Conservation (phyloP, 2,113 vertebrate genomes). For the human region DNA sequence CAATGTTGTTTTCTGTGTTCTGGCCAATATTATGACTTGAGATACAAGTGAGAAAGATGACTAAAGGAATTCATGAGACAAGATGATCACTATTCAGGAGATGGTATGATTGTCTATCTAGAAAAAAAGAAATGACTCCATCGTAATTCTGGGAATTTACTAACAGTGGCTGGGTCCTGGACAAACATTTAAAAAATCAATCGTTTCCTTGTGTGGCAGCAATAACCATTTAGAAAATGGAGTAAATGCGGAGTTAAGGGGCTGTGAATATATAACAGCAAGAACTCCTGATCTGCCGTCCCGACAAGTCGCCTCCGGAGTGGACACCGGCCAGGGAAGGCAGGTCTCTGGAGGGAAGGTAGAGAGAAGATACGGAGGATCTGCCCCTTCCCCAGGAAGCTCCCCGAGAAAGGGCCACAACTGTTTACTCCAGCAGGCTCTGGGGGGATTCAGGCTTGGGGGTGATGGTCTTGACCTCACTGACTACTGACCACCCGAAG, state of each 20-base stretch:
- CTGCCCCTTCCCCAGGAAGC: too few relatives aligned
- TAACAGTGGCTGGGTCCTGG: neutral
- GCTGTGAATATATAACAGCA: neutral
- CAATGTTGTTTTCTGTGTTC: neutral
- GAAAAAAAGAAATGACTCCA: neutral
- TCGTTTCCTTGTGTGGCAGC: neutral
- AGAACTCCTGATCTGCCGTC: rapidly evolving
- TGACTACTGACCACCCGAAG: neutral
- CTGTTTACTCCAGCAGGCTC: neutral
- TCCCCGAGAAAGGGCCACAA: neutral
- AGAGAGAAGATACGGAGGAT: neutral
- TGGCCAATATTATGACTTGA: neutral
- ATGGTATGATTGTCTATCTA: neutral
- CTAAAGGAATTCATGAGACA: neutral
- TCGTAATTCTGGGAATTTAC: neutral
- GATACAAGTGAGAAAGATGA: neutral
- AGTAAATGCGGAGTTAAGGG: neutral
- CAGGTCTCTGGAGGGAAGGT: too few relatives aligned
- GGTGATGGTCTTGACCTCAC: neutral
- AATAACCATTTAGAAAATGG: neutral
- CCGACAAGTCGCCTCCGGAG: neutral
- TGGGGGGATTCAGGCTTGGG: too few relatives aligned
- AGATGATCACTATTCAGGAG: neutral
- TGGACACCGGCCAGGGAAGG: neutral
- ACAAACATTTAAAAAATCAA: neutral